Conservation (phyloP, 2,888 invertebrate species). For the Andrena trimmerana region DNA sequence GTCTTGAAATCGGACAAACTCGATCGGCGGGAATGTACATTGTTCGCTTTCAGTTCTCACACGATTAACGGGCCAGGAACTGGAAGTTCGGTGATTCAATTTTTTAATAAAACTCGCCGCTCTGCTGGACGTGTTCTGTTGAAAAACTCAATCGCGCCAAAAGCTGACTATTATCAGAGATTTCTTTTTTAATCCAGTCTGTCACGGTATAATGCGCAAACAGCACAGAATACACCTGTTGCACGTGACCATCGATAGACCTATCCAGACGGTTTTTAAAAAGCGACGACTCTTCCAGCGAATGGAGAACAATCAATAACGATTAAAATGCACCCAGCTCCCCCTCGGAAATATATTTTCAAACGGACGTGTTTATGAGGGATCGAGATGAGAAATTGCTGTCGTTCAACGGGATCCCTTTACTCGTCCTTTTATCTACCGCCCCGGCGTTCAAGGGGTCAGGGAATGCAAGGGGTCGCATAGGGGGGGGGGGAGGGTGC, state of each 20-base stretch:
- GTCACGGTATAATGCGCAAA: constrained; percentile 55
- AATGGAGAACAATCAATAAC: constrained; percentile 47
- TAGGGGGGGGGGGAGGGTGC: neutral
- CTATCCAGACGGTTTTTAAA: constrained; percentile 65
- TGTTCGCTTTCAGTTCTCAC: no score
- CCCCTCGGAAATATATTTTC: constrained; percentile 19
- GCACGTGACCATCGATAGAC: constrained; percentile 68
- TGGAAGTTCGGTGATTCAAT: no score
- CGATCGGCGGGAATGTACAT: neutral
- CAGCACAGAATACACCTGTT: constrained; percentile 71
- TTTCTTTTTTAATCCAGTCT: constrained; percentile 34
- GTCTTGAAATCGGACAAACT: neutral
- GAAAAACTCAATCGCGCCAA: constrained; percentile 18
- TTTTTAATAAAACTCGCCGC: neutral
- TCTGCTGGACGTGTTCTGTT: neutral
- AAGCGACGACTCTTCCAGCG: constrained; percentile 25
- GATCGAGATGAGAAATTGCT: constrained; percentile 34
- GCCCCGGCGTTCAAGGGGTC: neutral
- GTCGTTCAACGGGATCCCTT: constrained; percentile 14
- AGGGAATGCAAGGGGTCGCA: no score
- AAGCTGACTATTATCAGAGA: constrained; percentile 41
- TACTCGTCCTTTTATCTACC: neutral
- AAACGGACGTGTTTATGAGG: constrained; percentile 20
- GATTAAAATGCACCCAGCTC: constrained; percentile 44
- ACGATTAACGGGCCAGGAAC: no score